phyloP scores from a whole-genome alignment of 2,888 invertebrate genomes.

The Nysson spinosus region DNA sequence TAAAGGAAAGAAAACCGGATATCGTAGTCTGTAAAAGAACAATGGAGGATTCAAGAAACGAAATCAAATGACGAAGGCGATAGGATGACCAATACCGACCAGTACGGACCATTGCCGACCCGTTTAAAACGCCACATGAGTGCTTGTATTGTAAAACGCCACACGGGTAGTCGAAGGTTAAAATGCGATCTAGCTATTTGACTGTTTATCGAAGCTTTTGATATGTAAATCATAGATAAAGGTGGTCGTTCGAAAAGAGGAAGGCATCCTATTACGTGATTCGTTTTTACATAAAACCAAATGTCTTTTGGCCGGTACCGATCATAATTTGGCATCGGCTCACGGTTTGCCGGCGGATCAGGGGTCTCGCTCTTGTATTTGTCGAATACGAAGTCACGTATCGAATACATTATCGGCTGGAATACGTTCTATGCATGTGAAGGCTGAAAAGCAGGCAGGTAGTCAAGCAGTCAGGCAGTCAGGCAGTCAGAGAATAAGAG shows the following conservation, averaged over 20 bases:
- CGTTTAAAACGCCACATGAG: too few species aligned
- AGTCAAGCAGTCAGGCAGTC: constrained; percentile 59
- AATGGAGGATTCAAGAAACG: too few species aligned
- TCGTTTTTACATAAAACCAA: constrained; percentile 40
- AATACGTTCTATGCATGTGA: constrained; percentile 66
- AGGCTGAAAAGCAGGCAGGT: constrained; percentile 64
- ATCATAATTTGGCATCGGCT: constrained; percentile 35
- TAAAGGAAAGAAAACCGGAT: too few species aligned
- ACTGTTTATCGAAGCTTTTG: too few species aligned
- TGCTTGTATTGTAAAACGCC: too few species aligned
- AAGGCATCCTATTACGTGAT: constrained; percentile 39
- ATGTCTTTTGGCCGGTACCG: constrained; percentile 41
- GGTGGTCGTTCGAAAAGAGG: constrained; percentile 12
- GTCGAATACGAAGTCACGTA: constrained; percentile 74
- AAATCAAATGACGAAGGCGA: too few species aligned
- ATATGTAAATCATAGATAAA: constrained; percentile 11
- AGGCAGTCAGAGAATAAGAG: constrained; percentile 42
- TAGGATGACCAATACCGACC: too few species aligned
- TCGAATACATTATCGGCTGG: constrained; percentile 75
- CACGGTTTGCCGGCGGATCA: constrained; percentile 41
- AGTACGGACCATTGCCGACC: too few species aligned
- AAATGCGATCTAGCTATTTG: too few species aligned
- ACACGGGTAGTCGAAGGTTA: too few species aligned
- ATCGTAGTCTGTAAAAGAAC: too few species aligned
- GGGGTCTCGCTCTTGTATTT: constrained; percentile 60